These are phyloP conservation scores for Drosophila fulvimacula DNA, from an alignment of 2,888 invertebrate species.

Conservation along the genomic window DNA sequence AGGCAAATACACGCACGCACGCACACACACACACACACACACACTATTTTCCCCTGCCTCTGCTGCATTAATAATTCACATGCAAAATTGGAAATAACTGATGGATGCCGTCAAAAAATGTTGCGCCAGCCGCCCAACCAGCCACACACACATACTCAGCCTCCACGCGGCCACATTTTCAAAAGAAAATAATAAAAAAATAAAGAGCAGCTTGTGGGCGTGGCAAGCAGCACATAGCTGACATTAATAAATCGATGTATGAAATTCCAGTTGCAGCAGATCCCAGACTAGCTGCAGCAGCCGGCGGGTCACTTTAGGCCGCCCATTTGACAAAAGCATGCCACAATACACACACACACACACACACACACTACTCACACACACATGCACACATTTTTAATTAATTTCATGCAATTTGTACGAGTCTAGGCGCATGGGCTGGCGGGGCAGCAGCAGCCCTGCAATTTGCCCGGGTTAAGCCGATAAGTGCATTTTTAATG, in stretches of 20 bases:
- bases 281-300: constrained; percentile 54
- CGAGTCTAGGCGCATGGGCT: constrained; percentile 31
- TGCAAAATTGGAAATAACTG: constrained; percentile 76
- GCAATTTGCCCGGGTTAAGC: constrained; percentile 74
- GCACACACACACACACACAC: constrained; percentile 5
- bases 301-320: constrained; percentile 75
- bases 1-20: constrained; percentile 14
- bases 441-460: constrained; percentile 28
- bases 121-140: constrained; percentile 32
- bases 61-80: constrained; percentile 73
- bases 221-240: constrained; percentile 64
- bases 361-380: constrained; percentile 22
- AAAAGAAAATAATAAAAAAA: constrained; percentile 24
- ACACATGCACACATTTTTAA: constrained; percentile 70
- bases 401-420: constrained; percentile 80
- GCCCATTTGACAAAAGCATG: constrained; percentile 75
- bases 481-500: constrained; percentile 81
- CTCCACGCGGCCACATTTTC: constrained; percentile 33
- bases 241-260: constrained; percentile 80
- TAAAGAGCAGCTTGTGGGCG: constrained; percentile 28
- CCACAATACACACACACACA: constrained; percentile 47
- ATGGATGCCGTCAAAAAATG: constrained; percentile 76
- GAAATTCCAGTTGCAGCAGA: constrained; percentile 56
- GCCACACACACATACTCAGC: constrained; percentile 4
- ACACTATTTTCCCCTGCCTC: background rate